Conservation (phyloP, 2,888 invertebrate genomes). For the Nymphalis c-album region DNA sequence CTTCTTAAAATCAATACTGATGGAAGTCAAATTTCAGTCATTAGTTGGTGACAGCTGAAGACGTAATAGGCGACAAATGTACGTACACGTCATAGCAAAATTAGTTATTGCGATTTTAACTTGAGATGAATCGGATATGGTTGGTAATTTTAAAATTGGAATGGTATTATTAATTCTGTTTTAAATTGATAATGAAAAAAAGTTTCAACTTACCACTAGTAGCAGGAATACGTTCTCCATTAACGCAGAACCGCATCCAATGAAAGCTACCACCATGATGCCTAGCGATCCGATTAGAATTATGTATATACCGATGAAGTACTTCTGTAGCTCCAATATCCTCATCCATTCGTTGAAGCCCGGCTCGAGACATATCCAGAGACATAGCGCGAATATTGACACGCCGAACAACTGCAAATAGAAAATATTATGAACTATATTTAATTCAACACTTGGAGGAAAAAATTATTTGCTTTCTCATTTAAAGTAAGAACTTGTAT, state of each 20-base stretch:
- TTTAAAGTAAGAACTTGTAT: no score
- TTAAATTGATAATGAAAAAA: not conserved
- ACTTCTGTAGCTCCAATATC: conserved; percentile 86
- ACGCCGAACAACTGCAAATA: conserved; percentile 87
- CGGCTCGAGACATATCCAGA: conserved; percentile 91
- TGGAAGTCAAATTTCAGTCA: no score
- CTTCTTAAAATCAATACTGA: not conserved
- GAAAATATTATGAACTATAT: conserved; percentile 12
- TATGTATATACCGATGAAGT: conserved; percentile 92
- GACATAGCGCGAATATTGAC: conserved; percentile 87
- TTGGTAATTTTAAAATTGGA: no score
- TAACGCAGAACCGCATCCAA: conserved; percentile 91
- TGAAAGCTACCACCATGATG: conserved; percentile 88
- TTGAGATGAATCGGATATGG: no score
- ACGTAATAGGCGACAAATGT: no score
- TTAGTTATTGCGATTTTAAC: no score
- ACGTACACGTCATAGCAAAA: no score
- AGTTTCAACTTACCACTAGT: conserved; percentile 82
- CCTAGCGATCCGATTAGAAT: conserved; percentile 86
- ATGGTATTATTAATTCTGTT: no score
- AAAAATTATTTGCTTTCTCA: no score
- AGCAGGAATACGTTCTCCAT: conserved; percentile 87
- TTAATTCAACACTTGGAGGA: not conserved
- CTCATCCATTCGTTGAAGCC: conserved; percentile 91
- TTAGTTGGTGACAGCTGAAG: no score